Evolutionary conservation across 2,113 vertebrate genomes (phyloP).

Genomic region (Pelecanoides urinatrix): DNA sequence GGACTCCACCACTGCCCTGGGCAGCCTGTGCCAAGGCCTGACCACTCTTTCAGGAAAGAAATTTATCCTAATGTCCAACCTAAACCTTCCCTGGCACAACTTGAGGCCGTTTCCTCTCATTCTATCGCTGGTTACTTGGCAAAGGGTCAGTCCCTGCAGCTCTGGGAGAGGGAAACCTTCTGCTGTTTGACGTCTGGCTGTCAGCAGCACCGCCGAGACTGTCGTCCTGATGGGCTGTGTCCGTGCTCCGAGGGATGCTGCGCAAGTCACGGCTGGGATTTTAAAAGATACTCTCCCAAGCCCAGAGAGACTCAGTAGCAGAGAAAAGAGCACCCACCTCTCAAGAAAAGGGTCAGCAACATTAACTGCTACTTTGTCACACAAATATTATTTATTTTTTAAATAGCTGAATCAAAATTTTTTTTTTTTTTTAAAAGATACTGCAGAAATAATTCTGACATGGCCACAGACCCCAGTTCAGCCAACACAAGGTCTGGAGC

Average conservation of each 20-base stretch:
- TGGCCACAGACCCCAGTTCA: neutral
- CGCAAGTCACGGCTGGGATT: neutral
- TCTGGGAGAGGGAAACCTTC: neutral
- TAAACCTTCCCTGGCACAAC: too few species aligned
- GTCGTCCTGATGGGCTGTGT: neutral
- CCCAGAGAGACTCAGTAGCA: neutral
- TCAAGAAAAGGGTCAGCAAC: neutral
- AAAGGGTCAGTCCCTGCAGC: neutral
- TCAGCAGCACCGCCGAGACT: neutral
- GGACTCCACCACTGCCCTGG: too few species aligned
- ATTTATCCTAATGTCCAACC: too few species aligned
- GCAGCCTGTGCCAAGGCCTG: too few species aligned
- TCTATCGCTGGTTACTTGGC: too few species aligned
- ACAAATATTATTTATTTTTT: neutral
- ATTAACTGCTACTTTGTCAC: neutral
- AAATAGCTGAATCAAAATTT: neutral
- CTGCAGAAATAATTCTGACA: neutral
- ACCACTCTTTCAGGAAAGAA: too few species aligned
- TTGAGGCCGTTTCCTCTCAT: too few species aligned
- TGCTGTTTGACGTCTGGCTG: neutral
- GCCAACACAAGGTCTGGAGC: neutral
- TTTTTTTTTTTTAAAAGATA: too few species aligned
- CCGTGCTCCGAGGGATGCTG: neutral
- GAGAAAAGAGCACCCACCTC: neutral
- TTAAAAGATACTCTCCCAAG: neutral